A percentile compares a stretch with the other conserved stretches of the same genome.
Conservation (phyloP, 2,113 vertebrate species). For the Microcebus griseorufus region DNA sequence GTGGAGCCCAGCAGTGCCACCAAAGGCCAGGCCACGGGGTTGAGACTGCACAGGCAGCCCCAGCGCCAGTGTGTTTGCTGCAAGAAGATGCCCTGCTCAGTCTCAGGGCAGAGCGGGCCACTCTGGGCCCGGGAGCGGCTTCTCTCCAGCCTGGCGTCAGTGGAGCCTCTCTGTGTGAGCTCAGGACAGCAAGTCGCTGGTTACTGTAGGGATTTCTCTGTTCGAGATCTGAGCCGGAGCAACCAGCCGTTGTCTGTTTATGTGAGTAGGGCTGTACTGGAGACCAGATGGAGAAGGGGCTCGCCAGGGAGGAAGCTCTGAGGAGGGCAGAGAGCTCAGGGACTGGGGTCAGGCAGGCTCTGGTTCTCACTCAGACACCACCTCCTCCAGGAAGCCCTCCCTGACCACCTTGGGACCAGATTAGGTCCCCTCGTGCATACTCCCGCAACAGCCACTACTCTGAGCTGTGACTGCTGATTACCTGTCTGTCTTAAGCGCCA, state of each 20-base stretch:
- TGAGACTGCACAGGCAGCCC: not conserved
- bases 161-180: not conserved
- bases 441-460: not conserved
- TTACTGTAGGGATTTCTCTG: not conserved
- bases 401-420: not conserved
- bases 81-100: not conserved
- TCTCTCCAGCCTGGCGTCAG: not conserved
- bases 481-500: not conserved
- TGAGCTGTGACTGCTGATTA: not conserved
- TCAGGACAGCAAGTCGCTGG: not conserved
- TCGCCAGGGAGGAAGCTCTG: not conserved
- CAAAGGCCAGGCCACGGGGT: not conserved
- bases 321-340: too few species aligned
- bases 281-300: not conserved
- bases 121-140: not conserved
- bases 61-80: not conserved
- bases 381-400: slow-evolving; percentile 25
- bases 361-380: not conserved
- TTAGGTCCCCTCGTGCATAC: not conserved
- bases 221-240: not conserved
- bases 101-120: not conserved
- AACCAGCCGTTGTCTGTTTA: accelerated
- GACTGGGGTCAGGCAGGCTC: not conserved
- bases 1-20: not conserved
- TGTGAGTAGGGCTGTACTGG: not conserved